Evolutionary conservation across 2,888 invertebrate species (phyloP).

Genomic region (Dicranocentrus wangi): DNA sequence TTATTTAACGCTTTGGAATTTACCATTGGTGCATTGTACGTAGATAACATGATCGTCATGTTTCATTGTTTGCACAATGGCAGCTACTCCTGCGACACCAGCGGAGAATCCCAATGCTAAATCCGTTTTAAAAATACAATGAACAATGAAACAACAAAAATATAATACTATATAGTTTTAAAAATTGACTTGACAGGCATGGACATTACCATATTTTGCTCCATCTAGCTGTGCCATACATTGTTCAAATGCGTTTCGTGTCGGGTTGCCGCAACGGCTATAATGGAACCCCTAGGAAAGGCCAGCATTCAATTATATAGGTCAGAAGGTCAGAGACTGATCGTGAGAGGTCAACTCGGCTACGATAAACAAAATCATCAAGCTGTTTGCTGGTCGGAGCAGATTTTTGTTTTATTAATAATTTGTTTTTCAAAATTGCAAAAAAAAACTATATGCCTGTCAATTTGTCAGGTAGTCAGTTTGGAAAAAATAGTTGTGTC

Average conservation of each 20-base stretch:
- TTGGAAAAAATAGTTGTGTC: not conserved
- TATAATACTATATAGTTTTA: too few species aligned
- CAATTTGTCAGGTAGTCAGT: slow-evolving; percentile 7
- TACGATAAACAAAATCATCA: slow-evolving; percentile 51
- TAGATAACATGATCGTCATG: slow-evolving; percentile 78
- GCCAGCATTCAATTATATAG: slow-evolving; percentile 54
- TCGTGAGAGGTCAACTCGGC: slow-evolving; percentile 45
- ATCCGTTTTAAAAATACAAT: not conserved
- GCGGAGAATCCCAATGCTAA: slow-evolving; percentile 76
- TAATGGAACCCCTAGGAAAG: slow-evolving; percentile 87
- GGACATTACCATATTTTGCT: slow-evolving; percentile 85
- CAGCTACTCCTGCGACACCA: slow-evolving; percentile 76
- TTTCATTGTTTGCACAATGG: slow-evolving; percentile 70
- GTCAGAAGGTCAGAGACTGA: slow-evolving; percentile 40
- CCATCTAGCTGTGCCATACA: slow-evolving; percentile 92
- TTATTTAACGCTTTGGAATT: too few species aligned
- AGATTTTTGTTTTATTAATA: not conserved
- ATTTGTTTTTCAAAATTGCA: slow-evolving; percentile 3
- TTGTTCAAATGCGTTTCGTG: slow-evolving; percentile 88
- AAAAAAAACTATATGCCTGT: not conserved
- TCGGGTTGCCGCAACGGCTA: slow-evolving; percentile 94
- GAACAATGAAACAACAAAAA: too few species aligned
- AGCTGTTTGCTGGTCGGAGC: slow-evolving; percentile 32
- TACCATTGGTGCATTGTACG: slow-evolving; percentile 79
- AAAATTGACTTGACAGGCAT: too few species aligned